Evolutionary conservation across 1,140 invertebrate genomes (phyloP).

Genomic region (Trichogramma pretiosum): DNA sequence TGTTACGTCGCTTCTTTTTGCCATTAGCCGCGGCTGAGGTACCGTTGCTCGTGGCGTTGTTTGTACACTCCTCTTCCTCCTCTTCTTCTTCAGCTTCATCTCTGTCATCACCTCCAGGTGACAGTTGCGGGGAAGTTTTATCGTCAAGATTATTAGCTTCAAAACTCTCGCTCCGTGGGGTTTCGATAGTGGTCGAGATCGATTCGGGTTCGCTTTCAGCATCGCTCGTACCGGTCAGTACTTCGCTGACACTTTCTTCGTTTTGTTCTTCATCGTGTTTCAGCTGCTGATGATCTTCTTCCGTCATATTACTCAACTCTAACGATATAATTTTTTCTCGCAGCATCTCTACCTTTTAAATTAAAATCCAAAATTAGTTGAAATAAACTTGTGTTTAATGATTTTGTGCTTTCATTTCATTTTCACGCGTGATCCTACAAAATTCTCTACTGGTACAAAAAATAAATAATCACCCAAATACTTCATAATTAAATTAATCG

Average conservation of each 20-base stretch:
- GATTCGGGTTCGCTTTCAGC: conserved; percentile 37
- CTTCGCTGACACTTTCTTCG: too few species aligned
- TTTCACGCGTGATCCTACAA: too few species aligned
- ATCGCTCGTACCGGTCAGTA: conserved; percentile 42
- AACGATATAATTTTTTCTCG: conserved; percentile 81
- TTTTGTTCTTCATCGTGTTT: too few species aligned
- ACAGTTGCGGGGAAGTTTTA: too few species aligned
- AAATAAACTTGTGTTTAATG: too few species aligned
- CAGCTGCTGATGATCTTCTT: conserved; percentile 42
- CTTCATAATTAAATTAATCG: too few species aligned
- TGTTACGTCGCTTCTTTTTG: conserved; percentile 44
- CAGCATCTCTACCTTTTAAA: conserved; percentile 83
- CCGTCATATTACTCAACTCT: conserved; percentile 63
- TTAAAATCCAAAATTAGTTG: too few species aligned
- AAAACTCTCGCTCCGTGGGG: too few species aligned
- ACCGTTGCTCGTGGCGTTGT: conserved; percentile 32
- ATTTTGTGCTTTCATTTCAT: too few species aligned
- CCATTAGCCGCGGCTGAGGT: conserved; percentile 22
- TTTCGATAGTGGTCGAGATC: conserved; percentile 27
- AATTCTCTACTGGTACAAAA: too few species aligned
- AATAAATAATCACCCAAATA: too few species aligned
- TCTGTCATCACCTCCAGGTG: not conserved
- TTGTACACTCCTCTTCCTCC: conserved; percentile 13
- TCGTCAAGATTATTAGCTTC: too few species aligned
- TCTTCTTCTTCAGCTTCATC: not conserved